Evolutionary conservation across 2,113 vertebrate species (phyloP), one percentile per base, ranked within the genome.

Genomic region (Dasyornis broadbenti): DNA sequence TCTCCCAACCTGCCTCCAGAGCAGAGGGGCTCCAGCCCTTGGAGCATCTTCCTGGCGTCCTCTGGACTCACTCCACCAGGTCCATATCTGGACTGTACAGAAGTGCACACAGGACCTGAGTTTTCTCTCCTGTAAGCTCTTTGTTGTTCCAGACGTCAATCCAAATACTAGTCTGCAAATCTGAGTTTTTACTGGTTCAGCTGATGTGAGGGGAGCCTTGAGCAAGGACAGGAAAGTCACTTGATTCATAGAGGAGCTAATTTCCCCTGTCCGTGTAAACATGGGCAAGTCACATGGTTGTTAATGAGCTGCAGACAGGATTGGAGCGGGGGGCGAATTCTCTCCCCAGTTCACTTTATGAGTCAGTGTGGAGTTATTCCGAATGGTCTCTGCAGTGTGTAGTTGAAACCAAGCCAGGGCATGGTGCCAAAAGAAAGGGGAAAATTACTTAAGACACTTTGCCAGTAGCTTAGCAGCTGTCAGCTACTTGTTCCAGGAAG

Each of bases 381-480:
- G 81, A 91, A 82, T 47, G 57, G 90, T 71, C 82, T 76, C 45
- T 76, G 87, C 75, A 76, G 81, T 35, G 88, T 90, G 92, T 13
- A 53, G 75, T 3, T 95, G 96, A 95, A 93, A 75, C 20, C 31
- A 47, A 80, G 90, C 90, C 95, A 59, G 40, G 92, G 94, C 95
- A 57, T 1, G 30, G 31, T 44, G 92, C 95, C 94, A 93, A 82
- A 81, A 79, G 88, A 40, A 90, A 88, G 60, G 87, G 59, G 68
- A 14, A 49, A 73, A 88, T 82, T 49, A 49, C 79, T 88, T 63
- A 15, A 85, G 77, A 50, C 82, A 81, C 59, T 80, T 90, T 93
- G 66, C 89, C 86, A 92, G 86, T 89, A 94, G 90, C 95, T 95
- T 75, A 92, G 80, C 92, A 96, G 92, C 92, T 96, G 95, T 93